Evolutionary conservation across 2,113 vertebrate genomes (phyloP).

Genomic region (Neotragus moschatus): DNA sequence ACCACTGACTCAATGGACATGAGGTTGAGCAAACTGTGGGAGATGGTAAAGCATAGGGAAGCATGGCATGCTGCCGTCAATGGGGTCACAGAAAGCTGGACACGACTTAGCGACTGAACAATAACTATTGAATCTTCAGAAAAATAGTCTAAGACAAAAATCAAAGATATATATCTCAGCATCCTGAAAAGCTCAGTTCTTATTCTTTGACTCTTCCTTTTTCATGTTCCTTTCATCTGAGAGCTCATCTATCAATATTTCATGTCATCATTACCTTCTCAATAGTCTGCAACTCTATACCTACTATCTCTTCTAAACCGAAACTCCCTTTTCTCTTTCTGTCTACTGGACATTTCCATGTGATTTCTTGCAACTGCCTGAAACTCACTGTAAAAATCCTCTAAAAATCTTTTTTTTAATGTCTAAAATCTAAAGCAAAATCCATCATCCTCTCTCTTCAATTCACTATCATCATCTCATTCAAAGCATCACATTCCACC

Average conservation of each 20-base stretch:
- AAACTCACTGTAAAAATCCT: background rate
- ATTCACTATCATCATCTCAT: background rate
- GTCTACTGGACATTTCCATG: background rate
- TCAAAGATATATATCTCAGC: background rate
- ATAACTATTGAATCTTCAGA: background rate
- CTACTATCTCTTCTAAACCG: background rate
- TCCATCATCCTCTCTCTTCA: background rate
- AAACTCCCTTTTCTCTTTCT: background rate
- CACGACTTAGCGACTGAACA: background rate
- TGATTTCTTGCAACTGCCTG: background rate
- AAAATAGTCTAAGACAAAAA: slow-evolving; percentile 1
- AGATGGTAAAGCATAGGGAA: background rate
- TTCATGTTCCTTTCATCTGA: background rate
- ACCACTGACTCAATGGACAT: background rate
- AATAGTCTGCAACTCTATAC: background rate
- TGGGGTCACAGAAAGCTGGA: background rate
- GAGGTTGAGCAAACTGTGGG: background rate
- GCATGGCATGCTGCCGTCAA: background rate
- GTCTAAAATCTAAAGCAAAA: background rate
- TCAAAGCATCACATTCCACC: background rate
- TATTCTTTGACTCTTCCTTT: background rate
- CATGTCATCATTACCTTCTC: background rate
- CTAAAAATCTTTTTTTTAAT: background rate
- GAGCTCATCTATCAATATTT: background rate
- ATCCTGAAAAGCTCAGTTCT: background rate